Conservation (phyloP, 2,797 vertebrate genomes). For the Antennarius maculatus region DNA sequence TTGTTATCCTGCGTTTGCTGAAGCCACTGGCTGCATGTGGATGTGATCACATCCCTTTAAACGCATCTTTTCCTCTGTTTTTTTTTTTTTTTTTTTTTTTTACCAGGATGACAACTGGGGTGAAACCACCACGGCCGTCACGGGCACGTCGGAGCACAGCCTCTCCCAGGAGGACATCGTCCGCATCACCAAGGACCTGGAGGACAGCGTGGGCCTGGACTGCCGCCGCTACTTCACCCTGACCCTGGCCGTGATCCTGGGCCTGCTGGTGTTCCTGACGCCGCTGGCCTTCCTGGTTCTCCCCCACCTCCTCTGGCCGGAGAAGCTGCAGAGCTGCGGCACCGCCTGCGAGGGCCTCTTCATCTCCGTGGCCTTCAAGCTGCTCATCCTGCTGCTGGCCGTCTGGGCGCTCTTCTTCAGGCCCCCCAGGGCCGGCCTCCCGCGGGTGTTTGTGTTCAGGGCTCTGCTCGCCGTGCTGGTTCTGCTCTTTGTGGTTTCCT, state of each 20-base stretch:
- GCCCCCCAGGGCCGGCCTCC: slow-evolving; percentile 88
- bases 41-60: neutral
- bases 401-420: slow-evolving; percentile 96
- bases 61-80: too few species aligned
- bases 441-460: slow-evolving; percentile 89
- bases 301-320: slow-evolving; percentile 92
- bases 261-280: slow-evolving; percentile 90
- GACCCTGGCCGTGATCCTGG: slow-evolving; percentile 84
- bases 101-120: slow-evolving; percentile 98
- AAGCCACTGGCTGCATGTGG: slow-evolving; percentile 1
- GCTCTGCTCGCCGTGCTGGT: slow-evolving; percentile 91
- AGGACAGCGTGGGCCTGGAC: slow-evolving; percentile 92
- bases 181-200: slow-evolving; percentile 94
- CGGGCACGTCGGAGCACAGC: slow-evolving; percentile 95
- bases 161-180: slow-evolving; percentile 96
- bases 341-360: slow-evolving; percentile 95
- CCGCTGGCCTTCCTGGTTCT: slow-evolving; percentile 93
- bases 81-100: neutral
- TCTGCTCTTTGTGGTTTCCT: slow-evolving; percentile 91
- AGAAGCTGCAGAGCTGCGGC: slow-evolving; percentile 89
- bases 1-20: slow-evolving; percentile 8
- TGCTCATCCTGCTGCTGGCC: slow-evolving; percentile 92
- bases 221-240: slow-evolving; percentile 90
- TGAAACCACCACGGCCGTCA: slow-evolving; percentile 95
- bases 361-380: slow-evolving; percentile 96